Base-by-base conservation (phyloP, 2,113 vertebrate genomes). In the Lipophrys pholis region DNA sequence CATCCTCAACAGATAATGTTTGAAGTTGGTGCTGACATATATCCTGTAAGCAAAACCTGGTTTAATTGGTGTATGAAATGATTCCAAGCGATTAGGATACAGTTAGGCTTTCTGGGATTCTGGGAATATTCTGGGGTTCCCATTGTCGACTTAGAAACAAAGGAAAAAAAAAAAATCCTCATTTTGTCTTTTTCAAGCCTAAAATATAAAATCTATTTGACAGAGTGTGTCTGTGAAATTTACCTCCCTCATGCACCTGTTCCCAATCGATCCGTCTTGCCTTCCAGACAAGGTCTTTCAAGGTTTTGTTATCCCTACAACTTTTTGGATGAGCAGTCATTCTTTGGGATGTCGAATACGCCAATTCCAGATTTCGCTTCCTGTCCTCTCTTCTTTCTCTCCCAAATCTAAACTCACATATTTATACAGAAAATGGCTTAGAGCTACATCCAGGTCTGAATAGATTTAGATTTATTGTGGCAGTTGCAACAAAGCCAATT, bases 251-350 rank as follows among this genome's bases (percentile, higher is more conserved):
- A 3, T 69, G 56, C 89, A 87, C 76, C 79, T 87, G 81, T 81
- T 86, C 52, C 12, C 36, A 73, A 79, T 84, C 38, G 14, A 82
- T 86, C 66, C 43, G 57, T 68, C 11, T 46, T 70, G 64, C 58
- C 56, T 81, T 83, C 63, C 69, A 85, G 65, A 71, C 66, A 73
- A 46, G 69, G 62, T 76, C 70, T 73, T 64, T 63, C n/a, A 80
- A 56, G 59, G 70, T 68, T 74, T 71, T 39, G 21, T 55, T 58
- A 70, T 65, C 53, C 42, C 21, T 6, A 7, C 61, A 63, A 43
- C 54, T 78, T 66, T 63, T 59, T 35, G 50, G 46, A 78, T 69
- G 56, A 80, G 56, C 51, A 77, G 48, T 40, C 58, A n/a, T 73
- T 81, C 4, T 79, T 80, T 21, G 8, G 35, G 62, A 68, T 57